phyloP scores from a whole-genome alignment of 2,797 vertebrate species.

The Gobio occitaniae region DNA sequence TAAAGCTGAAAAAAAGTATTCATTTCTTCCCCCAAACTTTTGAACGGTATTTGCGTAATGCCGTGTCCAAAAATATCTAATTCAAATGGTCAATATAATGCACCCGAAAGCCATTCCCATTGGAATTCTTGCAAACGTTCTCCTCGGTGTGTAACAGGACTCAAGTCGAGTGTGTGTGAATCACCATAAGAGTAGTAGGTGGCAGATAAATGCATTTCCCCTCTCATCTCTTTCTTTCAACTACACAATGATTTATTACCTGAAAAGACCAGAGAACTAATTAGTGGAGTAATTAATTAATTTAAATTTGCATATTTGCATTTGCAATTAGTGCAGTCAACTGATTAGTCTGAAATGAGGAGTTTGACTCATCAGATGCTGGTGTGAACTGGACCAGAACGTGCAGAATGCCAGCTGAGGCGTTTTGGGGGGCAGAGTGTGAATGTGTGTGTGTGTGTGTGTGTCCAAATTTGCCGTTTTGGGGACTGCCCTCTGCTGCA shows the following conservation, averaged over 20 bases:
- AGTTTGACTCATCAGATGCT: constrained; percentile 99
- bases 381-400: constrained; percentile 90
- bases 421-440: constrained; percentile 65
- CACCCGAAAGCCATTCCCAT: not conserved
- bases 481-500: constrained; percentile 41
- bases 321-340: constrained; percentile 99
- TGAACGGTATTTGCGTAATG: not conserved
- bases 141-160: not conserved
- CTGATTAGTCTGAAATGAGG: constrained; percentile 99
- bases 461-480: constrained; percentile 59
- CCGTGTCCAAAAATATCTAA: not conserved
- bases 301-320: constrained; percentile 99
- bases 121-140: constrained; percentile 4
- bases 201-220: constrained; percentile 82
- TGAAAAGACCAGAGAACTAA: constrained; percentile 99
- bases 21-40: not conserved
- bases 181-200: constrained; percentile 86
- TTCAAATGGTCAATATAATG: not conserved
- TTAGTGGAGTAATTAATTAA: constrained; percentile 99
- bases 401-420: constrained; percentile 85
- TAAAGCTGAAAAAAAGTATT: not conserved
- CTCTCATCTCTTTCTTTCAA: constrained; percentile 84
- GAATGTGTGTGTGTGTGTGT: constrained; percentile 48
- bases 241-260: constrained; percentile 99
- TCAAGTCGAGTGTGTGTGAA: constrained; percentile 53